Evolutionary conservation across 2,888 invertebrate genomes (phyloP), one percentile per base, ranked within the genome.

Genomic region (Blastobasis lacticolella): DNA sequence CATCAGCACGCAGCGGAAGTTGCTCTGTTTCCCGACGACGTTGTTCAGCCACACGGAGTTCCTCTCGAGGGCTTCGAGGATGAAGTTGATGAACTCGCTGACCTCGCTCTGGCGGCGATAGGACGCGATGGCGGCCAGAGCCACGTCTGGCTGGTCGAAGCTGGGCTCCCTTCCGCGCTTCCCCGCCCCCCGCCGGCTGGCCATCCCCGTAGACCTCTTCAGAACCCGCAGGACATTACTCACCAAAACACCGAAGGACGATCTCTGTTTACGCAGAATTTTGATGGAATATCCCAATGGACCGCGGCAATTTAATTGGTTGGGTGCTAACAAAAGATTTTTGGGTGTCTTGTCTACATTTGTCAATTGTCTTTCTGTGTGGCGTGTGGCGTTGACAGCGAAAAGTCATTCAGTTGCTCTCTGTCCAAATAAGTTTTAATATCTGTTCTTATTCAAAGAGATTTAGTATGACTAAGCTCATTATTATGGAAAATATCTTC

Each of bases 21-120:
- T 64, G 45, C 66, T 65, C 55, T 83, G 83, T 51, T 72, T 77
- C 10, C 69, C 68, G 6, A 85, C 75, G 8, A 81, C 57, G 10
- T 58, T 65, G 63, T 85, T 88, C 37, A 87, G 64, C 86, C 84
- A 86, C 44, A 65, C 66, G 1, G 80, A 74, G 57, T 86, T 83
- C 36, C 78, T 71, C 23, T 83, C 82, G 5, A 88, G 69, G 5
- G 83, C 72, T 49, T 59, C 67, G 5, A 87, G 71, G 49, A 88
- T 63, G 59, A 75, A 85, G 54, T 65, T 73, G 43, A 85, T 78
- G 57, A 86, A 87, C 48, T 83, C 84, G 49, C 64, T 68, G 8
- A 84, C 75, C 62, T 84, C 83, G 57, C 79, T 81, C 59, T 84
- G 82, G 52, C 74, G 79, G 49, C 75, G 82, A 54, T 78, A 85